Evolutionary conservation across 2,888 invertebrate genomes (phyloP).

Genomic region (Chalcis sispes): DNA sequence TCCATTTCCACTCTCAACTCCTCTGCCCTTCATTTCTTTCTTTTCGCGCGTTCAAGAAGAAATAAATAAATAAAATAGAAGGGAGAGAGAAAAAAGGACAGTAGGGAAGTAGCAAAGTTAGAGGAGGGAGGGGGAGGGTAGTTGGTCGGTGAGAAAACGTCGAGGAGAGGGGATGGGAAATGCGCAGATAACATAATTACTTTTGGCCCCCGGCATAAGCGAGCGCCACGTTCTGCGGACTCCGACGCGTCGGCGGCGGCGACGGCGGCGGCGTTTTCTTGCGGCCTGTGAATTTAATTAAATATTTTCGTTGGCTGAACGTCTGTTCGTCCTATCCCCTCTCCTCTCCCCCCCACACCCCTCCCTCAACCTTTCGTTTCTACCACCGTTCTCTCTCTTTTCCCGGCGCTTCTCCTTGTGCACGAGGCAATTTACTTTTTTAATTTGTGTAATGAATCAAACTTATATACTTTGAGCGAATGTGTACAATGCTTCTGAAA

Average conservation of each 20-base stretch:
- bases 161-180: conserved; percentile 23
- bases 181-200: conserved; percentile 66
- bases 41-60: conserved; percentile 56
- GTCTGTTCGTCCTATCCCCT: conserved; percentile 60
- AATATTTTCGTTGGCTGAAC: conserved; percentile 74
- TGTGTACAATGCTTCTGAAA: not conserved
- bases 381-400: conserved; percentile 43
- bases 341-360: not conserved
- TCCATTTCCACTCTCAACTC: not conserved
- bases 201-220: conserved; percentile 59
- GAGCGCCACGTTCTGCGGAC: conserved; percentile 44
- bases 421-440: conserved; percentile 73
- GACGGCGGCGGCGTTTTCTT: conserved; percentile 68
- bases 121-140: conserved; percentile 15
- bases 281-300: conserved; percentile 75
- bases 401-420: conserved; percentile 62
- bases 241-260: conserved; percentile 54
- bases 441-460: conserved; percentile 75
- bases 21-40: conserved; percentile 46
- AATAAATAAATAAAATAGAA: conserved; percentile 51
- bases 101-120: conserved; percentile 6
- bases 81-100: not conserved
- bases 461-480: conserved; percentile 59
- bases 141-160: too few species aligned
- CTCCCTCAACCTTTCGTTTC: conserved; percentile 7